These are phyloP conservation scores for Poecilobothrus nobilitatus DNA, from an alignment of 2,888 invertebrate species.

Conservation along the genomic window DNA sequence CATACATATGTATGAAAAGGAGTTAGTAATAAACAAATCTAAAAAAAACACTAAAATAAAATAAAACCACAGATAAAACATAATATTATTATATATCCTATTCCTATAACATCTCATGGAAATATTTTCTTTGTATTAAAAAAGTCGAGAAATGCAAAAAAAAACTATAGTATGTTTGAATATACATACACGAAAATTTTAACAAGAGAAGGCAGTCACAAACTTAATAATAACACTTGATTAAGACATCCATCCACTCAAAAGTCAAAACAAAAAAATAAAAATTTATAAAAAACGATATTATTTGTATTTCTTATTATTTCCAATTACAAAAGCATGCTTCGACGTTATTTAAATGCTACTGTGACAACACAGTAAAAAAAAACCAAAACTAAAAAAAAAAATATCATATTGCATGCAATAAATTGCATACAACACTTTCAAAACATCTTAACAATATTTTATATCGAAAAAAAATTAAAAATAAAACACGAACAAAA, in stretches of 20 bases:
- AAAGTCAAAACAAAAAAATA: not conserved
- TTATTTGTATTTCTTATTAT: too few species aligned
- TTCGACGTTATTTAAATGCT: not conserved
- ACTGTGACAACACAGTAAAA: not conserved
- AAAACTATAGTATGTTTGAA: too few species aligned
- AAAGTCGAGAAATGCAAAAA: too few species aligned
- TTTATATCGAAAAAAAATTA: not conserved
- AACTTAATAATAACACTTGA: not conserved
- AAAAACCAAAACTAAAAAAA: not conserved
- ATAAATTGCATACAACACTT: constrained; percentile 2
- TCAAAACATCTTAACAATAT: not conserved
- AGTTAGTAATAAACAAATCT: too few species aligned
- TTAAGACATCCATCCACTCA: not conserved
- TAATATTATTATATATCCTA: too few species aligned
- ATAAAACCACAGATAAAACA: too few species aligned
- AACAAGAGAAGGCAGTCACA: not conserved
- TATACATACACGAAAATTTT: not conserved
- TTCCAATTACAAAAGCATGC: not conserved
- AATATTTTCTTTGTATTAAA: too few species aligned
- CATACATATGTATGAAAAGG: too few species aligned
- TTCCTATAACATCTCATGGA: too few species aligned
- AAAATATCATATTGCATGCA: not conserved
- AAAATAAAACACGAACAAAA: too few species aligned
- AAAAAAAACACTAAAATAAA: too few species aligned
- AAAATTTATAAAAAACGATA: too few species aligned